Evolutionary conservation across 2,888 invertebrate species (phyloP), one percentile per base, ranked within the genome.

Genomic region (Scaptomyza caliginosa): DNA sequence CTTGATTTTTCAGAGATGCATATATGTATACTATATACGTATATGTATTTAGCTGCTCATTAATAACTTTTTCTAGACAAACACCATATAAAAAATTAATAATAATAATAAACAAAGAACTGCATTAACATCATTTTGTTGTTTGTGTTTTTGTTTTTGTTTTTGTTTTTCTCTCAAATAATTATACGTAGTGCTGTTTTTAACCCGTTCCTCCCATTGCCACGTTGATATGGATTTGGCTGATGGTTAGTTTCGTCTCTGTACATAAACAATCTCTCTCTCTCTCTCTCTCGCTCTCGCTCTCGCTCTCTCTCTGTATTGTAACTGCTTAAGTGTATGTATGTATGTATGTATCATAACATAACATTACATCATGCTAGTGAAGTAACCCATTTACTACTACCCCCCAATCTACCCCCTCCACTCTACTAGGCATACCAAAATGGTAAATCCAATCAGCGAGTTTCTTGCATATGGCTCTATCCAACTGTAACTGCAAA

Each of bases 41-140:
- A 38, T 21, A 59, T 66, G 67, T 73, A 59, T 67, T 52, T 54
- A 67, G 59, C 43, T 60, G 55, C 45, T 68, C 42, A 65, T 72
- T 58, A 42, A 66, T 43, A 42, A 60, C 30, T 32, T 39, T 56
- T 45, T 39, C 45, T 65, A 65, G 65, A 32, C 23, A 34, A 16
- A 16, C 34, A 16, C 8, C 6, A 4, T 2, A 30, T 32, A 42
- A 24, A 48, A 17, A 34, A 32, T n/a, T n/a, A 16, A 24, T 13
- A 45, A 26, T 45, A 16, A 40, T 21, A 19, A 10, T 2, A 28
- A 17, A n/a, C n/a, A 42, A 45, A 17, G 43, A 28, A 28, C 17
- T 46, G 26, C 30, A 66, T 42, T 38, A 26, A 11, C 21, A 32
- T 46, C 45, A 46, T 17, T 28, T 28, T n/a, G n/a, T n/a, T n/a